Evolutionary conservation across 2,888 invertebrate species (phyloP), one percentile per base, ranked within the genome.

Genomic region (Zaprionus bogoriensis): DNA sequence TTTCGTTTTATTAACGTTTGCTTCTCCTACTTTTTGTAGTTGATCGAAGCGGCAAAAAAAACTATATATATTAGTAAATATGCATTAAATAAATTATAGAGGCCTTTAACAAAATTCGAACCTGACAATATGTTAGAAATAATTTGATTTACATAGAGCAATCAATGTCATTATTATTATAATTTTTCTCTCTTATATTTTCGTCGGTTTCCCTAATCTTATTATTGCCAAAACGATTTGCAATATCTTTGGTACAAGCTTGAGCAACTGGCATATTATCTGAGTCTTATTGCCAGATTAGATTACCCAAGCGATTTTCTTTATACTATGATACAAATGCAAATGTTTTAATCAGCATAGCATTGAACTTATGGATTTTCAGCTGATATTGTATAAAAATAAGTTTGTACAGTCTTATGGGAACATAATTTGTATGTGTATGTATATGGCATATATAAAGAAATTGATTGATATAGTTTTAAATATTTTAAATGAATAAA

Each of bases 1-100:
- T 62, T 62, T 38, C 52, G 10, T 61, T 42, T n/a, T n/a, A n/a
- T n/a, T n/a, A n/a, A 28, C 39, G 7, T 48, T 48, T 38, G 20
- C 9, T 44, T 32, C 17, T 19, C 30, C 25, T 41, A 19, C 22
- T 17, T 25, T 38, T n/a, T n/a, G n/a, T n/a, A n/a, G n/a, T n/a
- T n/a, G n/a, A n/a, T n/a, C n/a, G n/a, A n/a, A n/a, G n/a, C n/a
- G n/a, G n/a, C n/a, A n/a, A n/a, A n/a, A n/a, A n/a, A n/a, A n/a
- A n/a, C n/a, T n/a, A n/a, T n/a, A n/a, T n/a, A n/a, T n/a, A n/a
- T n/a, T n/a, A n/a, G n/a, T n/a, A n/a, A n/a, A n/a, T n/a, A n/a
- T 27, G 12, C 28, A 19, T 14, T 22, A 28, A 19, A 1, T n/a
- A 14, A 10, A 4, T 9, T 10, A 20, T 12, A 27, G 9, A 14